Base-by-base conservation (phyloP, 2,113 vertebrate species). In the Eleginops maclovinus region DNA sequence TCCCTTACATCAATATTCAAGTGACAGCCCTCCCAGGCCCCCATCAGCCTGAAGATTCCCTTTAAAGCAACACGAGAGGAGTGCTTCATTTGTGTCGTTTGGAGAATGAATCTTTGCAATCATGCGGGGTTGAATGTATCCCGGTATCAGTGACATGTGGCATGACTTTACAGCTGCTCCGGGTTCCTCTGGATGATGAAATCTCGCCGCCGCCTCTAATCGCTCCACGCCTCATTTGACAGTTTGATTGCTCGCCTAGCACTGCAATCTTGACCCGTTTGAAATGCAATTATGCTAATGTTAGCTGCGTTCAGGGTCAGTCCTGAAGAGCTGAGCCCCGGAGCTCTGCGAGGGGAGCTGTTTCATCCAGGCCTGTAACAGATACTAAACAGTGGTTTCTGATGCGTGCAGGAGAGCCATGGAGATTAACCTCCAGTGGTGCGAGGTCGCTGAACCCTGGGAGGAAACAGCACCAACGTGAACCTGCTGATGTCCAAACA, bases 271-370 rank as follows among this genome's bases (percentile, higher is more conserved):
- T 70, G 62, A 76, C 81, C 67, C 36, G 66, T 79, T 72, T 77
- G 75, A 84, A 78, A 86, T 71, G 64, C 63, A 44, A 86, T 86
- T 80, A 90, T 82, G 88, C 56, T 64, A 64, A 89, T 81, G 0
- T n/a, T n/a, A 46, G 71, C 4, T 9, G 6, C 2, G 41, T 21
- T 44, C 64, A 22, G 83, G 56, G 61, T 84, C 78, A 24, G 24
- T 47, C n/a, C 26, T 26, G 82, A 77, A 26, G 15, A 26, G 6
- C 46, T 5, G 8, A 31, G 61, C 70, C 75, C 75, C 2, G 12
- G 13, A 19, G 70, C 51, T 12, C 17, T 11, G 59, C 13, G 68
- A 22, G 46, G 41, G 50, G 56, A 55, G 59, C 46, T 9, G 28
- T 70, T 36, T 51, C 51, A 59, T 64, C 41, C 73, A 3, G 61